phyloP scores from a whole-genome alignment of 2,888 invertebrate genomes.

The Liodrosophila aerea region DNA sequence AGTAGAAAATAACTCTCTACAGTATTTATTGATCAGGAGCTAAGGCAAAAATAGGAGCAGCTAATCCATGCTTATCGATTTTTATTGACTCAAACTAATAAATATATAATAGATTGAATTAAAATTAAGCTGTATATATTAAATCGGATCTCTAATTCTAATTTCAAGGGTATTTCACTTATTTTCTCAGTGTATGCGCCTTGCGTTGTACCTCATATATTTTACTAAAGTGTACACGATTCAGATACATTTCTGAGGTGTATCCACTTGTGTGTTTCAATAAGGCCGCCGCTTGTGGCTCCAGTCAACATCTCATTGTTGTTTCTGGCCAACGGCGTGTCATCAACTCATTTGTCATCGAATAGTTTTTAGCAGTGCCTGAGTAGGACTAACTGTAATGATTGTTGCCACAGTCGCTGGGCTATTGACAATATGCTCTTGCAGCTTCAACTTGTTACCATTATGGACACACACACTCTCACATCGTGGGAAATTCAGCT shows the following conservation, averaged over 20 bases:
- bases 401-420: slow-evolving; percentile 25
- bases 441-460: slow-evolving; percentile 22
- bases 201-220: not conserved
- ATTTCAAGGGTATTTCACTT: no score
- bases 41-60: no score
- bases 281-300: slow-evolving; percentile 55
- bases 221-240: not conserved
- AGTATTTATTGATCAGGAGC: no score
- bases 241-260: slow-evolving; percentile 16
- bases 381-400: slow-evolving; percentile 41
- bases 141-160: no score
- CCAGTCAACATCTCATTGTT: slow-evolving; percentile 32
- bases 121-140: no score
- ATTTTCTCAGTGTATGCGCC: no score
- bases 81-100: no score
- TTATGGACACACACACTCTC: slow-evolving; percentile 48
- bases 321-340: slow-evolving; percentile 20
- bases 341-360: not conserved
- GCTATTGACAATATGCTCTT: slow-evolving; percentile 33
- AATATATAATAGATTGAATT: no score
- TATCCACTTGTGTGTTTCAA: slow-evolving; percentile 50
- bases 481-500: slow-evolving; percentile 50
- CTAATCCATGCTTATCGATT: no score
- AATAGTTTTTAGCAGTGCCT: slow-evolving; percentile 13
- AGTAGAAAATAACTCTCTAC: no score